Evolutionary conservation across 2,113 vertebrate genomes (phyloP), one percentile per base, ranked within the genome.

Genomic region (Myrmophylax atrothorax): DNA sequence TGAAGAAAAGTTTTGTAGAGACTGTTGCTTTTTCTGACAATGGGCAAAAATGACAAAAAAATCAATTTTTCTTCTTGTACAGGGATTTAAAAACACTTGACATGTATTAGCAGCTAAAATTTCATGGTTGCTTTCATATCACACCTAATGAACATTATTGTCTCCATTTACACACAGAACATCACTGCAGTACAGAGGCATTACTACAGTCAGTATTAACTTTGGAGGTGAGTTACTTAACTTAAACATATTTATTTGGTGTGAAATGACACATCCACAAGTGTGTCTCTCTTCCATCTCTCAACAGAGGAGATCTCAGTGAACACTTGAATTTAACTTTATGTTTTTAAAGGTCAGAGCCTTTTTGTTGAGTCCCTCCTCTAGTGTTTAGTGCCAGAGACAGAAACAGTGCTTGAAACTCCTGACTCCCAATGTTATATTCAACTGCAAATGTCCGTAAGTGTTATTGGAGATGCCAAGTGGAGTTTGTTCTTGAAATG

Each of bases 321-420:
- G 67, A 83, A 82, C 56, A 73, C 38, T 69, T 64, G 44, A 68
- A 22, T 63, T 80, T 86, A 55, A 60, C 68, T 86, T 87, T 79
- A 46, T 73, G 75, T 93, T 88, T 85, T 33, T 62, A 94, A 91
- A 94, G 58, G 40, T 95, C 49, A 73, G 49, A 78, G 35, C 18
- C 26, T 89, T 79, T 70, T 68, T 69, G 18, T 85, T 68, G 69
- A 55, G 49, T 87, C 25, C n/a, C 17, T 83, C 50, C 44, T 68
- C 19, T 33, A 74, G 26, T 20, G 14, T 74, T 74, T 77, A 85
- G 52, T 60, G 62, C 26, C 75, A 93, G 56, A 80, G 59, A 66
- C 38, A 80, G 47, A 93, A 92, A 91, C 77, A 95, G 56, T 69
- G 62, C 18, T 60, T 29, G 42, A 67, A 87, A 75, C 58, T 84